phyloP scores from a whole-genome alignment of 2,113 vertebrate species.

The Cricetomys ansorgei region DNA sequence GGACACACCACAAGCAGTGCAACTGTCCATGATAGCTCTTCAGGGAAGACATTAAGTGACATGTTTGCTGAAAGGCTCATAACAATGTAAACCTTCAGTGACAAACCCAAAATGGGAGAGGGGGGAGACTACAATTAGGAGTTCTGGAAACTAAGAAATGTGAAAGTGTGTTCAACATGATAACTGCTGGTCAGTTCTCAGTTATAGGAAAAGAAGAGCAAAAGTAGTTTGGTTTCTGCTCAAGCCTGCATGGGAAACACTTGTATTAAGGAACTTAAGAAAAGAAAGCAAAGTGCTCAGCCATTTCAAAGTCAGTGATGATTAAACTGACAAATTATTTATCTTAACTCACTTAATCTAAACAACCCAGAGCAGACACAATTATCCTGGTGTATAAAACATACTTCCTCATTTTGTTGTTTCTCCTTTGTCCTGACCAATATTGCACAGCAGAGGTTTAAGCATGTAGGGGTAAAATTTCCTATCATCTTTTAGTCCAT shows the following conservation, averaged over 20 bases:
- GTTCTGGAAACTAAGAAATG: neutral
- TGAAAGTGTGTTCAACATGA: neutral
- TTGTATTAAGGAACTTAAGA: neutral
- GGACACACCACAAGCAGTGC: neutral
- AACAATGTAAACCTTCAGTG: neutral
- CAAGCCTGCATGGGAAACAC: neutral
- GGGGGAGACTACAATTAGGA: neutral
- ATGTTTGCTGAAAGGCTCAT: neutral
- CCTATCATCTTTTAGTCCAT: neutral
- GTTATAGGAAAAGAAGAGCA: neutral
- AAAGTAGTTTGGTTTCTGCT: neutral
- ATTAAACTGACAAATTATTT: neutral
- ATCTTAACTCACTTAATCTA: slow-evolving; percentile 5
- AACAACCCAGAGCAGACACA: neutral
- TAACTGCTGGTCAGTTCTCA: neutral
- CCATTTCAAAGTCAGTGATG: neutral
- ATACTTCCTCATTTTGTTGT: neutral
- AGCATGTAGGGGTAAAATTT: neutral
- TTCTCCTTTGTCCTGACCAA: neutral
- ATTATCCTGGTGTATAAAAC: neutral
- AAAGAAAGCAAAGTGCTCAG: neutral
- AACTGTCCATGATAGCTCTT: neutral
- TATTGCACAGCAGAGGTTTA: slow-evolving; percentile 21
- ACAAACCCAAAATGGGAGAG: neutral
- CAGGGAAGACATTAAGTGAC: neutral